Conservation (phyloP, 2,797 vertebrate genomes). For the Tragelaphus oryx region DNA sequence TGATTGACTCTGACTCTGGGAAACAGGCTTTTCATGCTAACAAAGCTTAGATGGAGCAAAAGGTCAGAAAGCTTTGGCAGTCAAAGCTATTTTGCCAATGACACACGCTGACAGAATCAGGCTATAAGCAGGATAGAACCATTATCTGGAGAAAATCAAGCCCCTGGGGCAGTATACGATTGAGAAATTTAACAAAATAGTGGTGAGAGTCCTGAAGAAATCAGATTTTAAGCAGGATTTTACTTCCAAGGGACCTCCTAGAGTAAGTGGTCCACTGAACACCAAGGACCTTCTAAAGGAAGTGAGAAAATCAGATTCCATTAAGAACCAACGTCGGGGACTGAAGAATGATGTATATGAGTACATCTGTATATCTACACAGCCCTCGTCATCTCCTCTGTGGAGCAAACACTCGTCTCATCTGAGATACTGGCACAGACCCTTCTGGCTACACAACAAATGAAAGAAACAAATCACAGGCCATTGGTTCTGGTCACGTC, state of each 20-base stretch:
- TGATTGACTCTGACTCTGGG: slow-evolving; percentile 26
- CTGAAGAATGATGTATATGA: slow-evolving; percentile 46
- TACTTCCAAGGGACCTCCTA: neutral
- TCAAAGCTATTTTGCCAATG: slow-evolving; percentile 45
- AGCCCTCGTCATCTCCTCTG: slow-evolving; percentile 52
- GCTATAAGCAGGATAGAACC: slow-evolving; percentile 56
- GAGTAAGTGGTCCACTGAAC: neutral
- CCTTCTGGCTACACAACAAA: slow-evolving; percentile 43
- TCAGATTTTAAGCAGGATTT: neutral
- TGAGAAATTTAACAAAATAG: neutral
- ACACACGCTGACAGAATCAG: slow-evolving; percentile 61
- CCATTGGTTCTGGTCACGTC: slow-evolving; percentile 65
- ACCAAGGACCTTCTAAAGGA: neutral
- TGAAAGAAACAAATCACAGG: slow-evolving; percentile 66
- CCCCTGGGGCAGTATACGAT: neutral
- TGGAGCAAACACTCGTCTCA: slow-evolving; percentile 57
- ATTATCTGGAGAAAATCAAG: slow-evolving; percentile 66
- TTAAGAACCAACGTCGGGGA: slow-evolving; percentile 22
- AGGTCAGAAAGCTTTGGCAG: slow-evolving; percentile 47
- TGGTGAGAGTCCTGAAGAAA: neutral
- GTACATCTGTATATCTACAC: slow-evolving; percentile 53
- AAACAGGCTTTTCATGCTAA: slow-evolving; percentile 49
- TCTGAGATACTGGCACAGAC: slow-evolving; percentile 28
- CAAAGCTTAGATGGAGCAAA: slow-evolving; percentile 38
- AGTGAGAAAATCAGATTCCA: slow-evolving; percentile 48